A percentile compares a stretch with the other conserved stretches of the same genome.
phyloP scores from a whole-genome alignment of 2,113 vertebrate genomes.

The Toxostoma redivivum region DNA sequence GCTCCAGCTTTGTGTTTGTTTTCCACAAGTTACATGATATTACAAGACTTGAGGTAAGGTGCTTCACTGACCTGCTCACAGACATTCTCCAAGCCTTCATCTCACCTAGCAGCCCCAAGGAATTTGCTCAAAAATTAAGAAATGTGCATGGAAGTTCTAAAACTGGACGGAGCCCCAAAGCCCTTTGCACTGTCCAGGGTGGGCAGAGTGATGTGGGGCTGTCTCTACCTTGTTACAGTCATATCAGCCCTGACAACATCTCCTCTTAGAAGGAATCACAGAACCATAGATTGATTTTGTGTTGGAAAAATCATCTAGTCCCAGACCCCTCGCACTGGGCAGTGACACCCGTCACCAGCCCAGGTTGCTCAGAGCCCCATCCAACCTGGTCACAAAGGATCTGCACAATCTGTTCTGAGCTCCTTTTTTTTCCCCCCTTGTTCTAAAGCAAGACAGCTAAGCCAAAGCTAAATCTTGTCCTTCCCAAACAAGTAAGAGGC shows the following conservation, averaged over 20 bases:
- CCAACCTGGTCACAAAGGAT: not conserved
- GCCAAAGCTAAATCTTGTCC: not conserved
- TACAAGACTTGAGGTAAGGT: not conserved
- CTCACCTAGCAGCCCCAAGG: not conserved
- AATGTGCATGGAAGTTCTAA: not conserved
- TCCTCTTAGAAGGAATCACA: not conserved
- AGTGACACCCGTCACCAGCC: not conserved
- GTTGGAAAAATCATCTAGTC: not conserved
- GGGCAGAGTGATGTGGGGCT: not conserved
- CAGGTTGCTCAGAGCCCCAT: not conserved
- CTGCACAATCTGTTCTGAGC: not conserved
- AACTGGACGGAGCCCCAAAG: fast-evolving
- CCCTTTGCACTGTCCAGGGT: not conserved
- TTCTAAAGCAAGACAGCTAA: not conserved
- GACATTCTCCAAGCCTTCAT: not conserved
- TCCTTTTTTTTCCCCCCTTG: not conserved
- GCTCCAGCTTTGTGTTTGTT: not conserved
- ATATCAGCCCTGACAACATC: not conserved
- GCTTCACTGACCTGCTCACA: not conserved
- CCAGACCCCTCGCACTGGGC: not conserved
- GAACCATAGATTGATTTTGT: not conserved
- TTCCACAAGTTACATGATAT: not conserved
- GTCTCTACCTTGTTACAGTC: not conserved
- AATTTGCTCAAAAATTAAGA: not conserved
- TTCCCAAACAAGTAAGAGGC: not conserved